Evolutionary conservation across 2,113 vertebrate genomes (phyloP), one percentile per base, ranked within the genome.

Genomic region (Dromaius novaehollandiae): DNA sequence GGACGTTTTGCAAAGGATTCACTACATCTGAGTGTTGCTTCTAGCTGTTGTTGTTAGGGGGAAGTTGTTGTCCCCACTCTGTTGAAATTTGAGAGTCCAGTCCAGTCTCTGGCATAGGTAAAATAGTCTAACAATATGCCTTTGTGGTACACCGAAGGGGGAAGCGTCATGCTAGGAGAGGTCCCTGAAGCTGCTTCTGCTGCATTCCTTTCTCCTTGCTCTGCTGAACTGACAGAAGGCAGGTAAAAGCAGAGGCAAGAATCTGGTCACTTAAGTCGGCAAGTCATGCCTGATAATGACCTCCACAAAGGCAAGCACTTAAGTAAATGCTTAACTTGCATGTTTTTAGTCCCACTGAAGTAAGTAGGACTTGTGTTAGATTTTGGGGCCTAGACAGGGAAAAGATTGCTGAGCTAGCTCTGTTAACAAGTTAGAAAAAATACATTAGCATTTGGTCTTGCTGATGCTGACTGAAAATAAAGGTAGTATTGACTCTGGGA

Each of bases 401-500:
- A 64, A 51, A 85, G 60, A 65, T 88, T 95, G 88, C 93, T 96
- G 93, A 97, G 76, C 65, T 90, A 86, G 94, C 79, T 83, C 22
- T 82, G 15, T 55, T 65, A 78, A 75, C 38, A 71, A 69, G 86
- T 83, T 44, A 30, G 48, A 44, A 86, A 42, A 95, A 81, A 76
- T 8, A 44, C 5, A 55, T 68, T n/a, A 88, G 36, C 34, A 34
- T 9, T 70, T 63, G 20, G 48, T 92, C 75, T 91, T 96, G 89
- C 91, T 95, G 95, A 96, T 88, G 69, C 68, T 71, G 73, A 86
- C 56, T 71, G 68, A 95, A 94, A 91, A 95, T 56, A 91, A 87
- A 86, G 36, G 28, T 60, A 79, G 7, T 48, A 22, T 90, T 94
- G 51, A 79, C 71, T 91, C 32, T 78, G 6, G 55, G 50, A 88